Percentiles rank a stretch among this genome's conserved stretches.
These are phyloP conservation scores for Tenrec ecaudatus DNA, from an alignment of 2,113 vertebrate genomes.

Conservation along the genomic window DNA sequence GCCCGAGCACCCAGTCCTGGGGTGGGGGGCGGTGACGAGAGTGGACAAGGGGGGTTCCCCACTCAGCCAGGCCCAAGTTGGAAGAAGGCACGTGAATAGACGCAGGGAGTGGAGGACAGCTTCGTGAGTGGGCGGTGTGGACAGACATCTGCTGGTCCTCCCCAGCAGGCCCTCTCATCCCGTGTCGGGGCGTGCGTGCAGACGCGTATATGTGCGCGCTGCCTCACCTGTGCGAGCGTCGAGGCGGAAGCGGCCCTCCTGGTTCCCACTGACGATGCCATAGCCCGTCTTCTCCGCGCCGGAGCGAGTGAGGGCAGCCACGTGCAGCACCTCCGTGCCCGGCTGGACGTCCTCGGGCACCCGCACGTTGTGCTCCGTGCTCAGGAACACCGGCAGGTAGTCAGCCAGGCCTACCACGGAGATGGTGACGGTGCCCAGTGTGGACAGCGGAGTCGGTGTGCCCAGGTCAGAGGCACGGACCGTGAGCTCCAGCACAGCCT, in stretches of 20 bases:
- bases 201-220: rapidly evolving
- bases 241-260: conserved; percentile 91
- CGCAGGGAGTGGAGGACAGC: neutral
- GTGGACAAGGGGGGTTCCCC: neutral
- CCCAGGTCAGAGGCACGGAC: conserved; percentile 94
- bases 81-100: neutral
- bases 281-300: conserved; percentile 87
- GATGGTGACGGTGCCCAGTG: conserved; percentile 91
- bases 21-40: no score
- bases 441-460: conserved; percentile 89
- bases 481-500: conserved; percentile 90
- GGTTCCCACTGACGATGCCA: conserved; percentile 92
- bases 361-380: conserved; percentile 89
- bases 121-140: neutral
- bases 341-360: conserved; percentile 90
- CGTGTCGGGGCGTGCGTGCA: neutral
- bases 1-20: neutral
- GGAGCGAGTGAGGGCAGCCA: conserved; percentile 89
- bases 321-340: conserved; percentile 90
- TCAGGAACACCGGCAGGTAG: conserved; percentile 94
- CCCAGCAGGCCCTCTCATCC: neutral
- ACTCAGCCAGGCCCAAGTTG: neutral
- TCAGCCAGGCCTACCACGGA: conserved; percentile 93
- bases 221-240: conserved; percentile 91
- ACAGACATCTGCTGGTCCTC: no score